These are phyloP conservation scores for Phylloscopus whistleri DNA, from an alignment of 2,113 vertebrate species.

Conservation along the genomic window DNA sequence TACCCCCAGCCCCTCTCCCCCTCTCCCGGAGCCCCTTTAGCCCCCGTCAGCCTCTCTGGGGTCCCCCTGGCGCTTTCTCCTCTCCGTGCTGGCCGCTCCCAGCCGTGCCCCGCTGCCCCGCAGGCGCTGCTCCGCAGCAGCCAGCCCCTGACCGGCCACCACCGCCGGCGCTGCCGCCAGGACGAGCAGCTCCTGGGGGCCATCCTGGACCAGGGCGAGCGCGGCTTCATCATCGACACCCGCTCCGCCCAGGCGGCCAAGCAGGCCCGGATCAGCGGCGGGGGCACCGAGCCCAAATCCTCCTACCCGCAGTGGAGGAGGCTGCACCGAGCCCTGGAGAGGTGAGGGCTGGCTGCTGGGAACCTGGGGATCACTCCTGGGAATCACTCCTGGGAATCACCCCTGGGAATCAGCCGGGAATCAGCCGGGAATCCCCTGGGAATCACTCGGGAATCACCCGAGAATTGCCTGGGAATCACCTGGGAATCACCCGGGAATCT, in stretches of 20 bases:
- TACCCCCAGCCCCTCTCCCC: not conserved
- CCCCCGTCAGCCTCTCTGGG: rapidly evolving
- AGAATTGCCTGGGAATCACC: too few species aligned
- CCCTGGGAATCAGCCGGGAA: too few species aligned
- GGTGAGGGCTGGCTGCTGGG: constrained; percentile 50
- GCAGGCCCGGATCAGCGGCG: constrained; percentile 75
- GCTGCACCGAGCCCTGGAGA: constrained; percentile 81
- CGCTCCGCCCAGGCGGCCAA: constrained; percentile 79
- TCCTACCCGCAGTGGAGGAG: constrained; percentile 77
- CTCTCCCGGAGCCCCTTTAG: not conserved
- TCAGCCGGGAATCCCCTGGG: too few species aligned
- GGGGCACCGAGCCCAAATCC: constrained; percentile 81
- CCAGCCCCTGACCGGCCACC: constrained; percentile 80
- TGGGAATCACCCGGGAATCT: too few species aligned
- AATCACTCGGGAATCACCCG: too few species aligned
- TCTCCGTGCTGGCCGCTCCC: rapidly evolving
- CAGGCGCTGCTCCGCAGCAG: constrained; percentile 73
- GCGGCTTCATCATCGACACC: constrained; percentile 80
- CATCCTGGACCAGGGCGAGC: constrained; percentile 14
- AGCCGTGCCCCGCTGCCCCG: rapidly evolving
- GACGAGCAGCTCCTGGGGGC: constrained; percentile 77
- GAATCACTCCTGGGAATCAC: too few species aligned
- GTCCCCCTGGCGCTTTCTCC: rapidly evolving
- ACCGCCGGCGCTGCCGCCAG: constrained; percentile 77
- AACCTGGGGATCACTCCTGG: too few species aligned